phyloP scores from a whole-genome alignment of 2,797 vertebrate species.

The Pangasius sanitwongsei region DNA sequence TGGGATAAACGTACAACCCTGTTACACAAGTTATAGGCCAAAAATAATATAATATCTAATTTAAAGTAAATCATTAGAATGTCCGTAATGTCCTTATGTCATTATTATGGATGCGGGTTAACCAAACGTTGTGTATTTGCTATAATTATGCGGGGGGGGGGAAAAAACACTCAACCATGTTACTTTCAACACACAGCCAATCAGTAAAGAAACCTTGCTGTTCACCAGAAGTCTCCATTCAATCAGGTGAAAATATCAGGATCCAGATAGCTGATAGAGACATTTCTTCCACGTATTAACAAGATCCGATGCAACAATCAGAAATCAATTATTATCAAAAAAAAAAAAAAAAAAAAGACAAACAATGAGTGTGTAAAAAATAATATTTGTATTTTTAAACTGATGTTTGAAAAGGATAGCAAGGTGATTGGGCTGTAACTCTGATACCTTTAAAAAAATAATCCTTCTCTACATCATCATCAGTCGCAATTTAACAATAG shows the following conservation, averaged over 20 bases:
- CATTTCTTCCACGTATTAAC: background rate
- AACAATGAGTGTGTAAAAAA: no score
- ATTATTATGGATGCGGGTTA: background rate
- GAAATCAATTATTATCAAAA: background rate
- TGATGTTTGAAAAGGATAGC: no score
- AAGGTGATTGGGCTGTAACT: no score
- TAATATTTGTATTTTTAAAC: no score
- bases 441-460: no score
- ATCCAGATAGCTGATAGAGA: background rate
- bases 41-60: background rate
- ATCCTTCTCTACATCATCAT: background rate
- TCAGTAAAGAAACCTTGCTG: background rate
- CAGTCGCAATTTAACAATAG: background rate
- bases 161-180: background rate
- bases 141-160: background rate
- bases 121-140: background rate
- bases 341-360: background rate
- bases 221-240: background rate
- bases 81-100: background rate
- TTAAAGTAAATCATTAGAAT: background rate
- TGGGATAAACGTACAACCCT: background rate
- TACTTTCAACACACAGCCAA: background rate
- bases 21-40: background rate
- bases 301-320: background rate
- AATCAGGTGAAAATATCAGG: background rate